Evolutionary conservation across 2,797 vertebrate species (phyloP).

Genomic region (Notolabrus celidotus): DNA sequence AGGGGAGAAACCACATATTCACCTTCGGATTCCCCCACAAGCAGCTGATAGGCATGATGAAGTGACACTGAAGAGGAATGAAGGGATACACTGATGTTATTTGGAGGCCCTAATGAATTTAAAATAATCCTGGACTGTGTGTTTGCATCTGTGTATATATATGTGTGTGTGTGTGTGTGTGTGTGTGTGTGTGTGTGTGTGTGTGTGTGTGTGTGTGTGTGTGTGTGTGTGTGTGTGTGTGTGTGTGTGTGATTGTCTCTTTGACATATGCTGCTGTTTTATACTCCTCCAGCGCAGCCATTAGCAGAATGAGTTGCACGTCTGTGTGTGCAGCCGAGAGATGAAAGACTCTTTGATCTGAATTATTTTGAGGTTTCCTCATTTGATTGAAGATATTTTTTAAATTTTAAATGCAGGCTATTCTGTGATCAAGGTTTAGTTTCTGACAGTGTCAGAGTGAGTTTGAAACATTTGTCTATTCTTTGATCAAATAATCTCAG

Average conservation of each 20-base stretch:
- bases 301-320: slow-evolving; percentile 49
- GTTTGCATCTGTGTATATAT: no score
- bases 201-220: no score
- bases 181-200: slow-evolving; percentile 8
- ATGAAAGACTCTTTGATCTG: slow-evolving; percentile 76
- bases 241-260: slow-evolving; percentile 21
- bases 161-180: slow-evolving; percentile 10
- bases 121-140: slow-evolving; percentile 1
- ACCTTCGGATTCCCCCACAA: slow-evolving; percentile 10
- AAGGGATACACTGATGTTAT: slow-evolving; percentile 15
- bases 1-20: slow-evolving; percentile 1
- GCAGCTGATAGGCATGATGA: slow-evolving; percentile 4
- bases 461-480: slow-evolving; percentile 58
- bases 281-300: slow-evolving; percentile 43
- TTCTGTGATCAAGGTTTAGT: slow-evolving; percentile 69
- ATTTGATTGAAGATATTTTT: slow-evolving; percentile 68
- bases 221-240: slow-evolving; percentile 7
- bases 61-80: neutral
- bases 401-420: slow-evolving; percentile 47
- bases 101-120: slow-evolving; percentile 4
- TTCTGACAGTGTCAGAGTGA: slow-evolving; percentile 63
- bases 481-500: slow-evolving; percentile 55
- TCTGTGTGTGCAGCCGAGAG: slow-evolving; percentile 44
- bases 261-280: slow-evolving; percentile 27
- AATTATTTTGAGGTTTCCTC: slow-evolving; percentile 71